Conservation (phyloP, 1,140 invertebrate species). For the Protaetia brevitarsis region DNA sequence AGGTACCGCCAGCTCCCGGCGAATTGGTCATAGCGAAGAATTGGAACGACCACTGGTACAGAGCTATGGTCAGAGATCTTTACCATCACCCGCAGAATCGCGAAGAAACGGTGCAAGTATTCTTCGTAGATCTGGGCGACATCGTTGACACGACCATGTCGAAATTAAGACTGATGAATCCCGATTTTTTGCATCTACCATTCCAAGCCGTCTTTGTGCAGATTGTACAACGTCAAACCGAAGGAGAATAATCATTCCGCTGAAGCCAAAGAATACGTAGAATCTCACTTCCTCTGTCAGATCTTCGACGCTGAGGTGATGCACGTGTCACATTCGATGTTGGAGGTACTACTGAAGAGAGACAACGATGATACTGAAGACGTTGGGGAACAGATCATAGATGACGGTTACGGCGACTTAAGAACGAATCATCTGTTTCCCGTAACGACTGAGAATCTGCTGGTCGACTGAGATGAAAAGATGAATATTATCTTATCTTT, state of each 20-base stretch:
- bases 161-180: not conserved
- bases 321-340: not conserved
- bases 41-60: slow-evolving; percentile 24
- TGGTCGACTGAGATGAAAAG: slow-evolving; percentile 14
- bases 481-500: too few relatives aligned
- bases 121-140: not conserved
- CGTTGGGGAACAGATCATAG: slow-evolving; percentile 7
- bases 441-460: not conserved
- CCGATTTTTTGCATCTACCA: not conserved
- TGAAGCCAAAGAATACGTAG: not conserved
- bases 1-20: slow-evolving; percentile 14
- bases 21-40: slow-evolving; percentile 28
- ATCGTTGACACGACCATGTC: not conserved
- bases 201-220: slow-evolving; percentile 3
- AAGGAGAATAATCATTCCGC: not conserved
- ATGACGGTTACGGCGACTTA: not conserved
- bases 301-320: slow-evolving; percentile 4
- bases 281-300: slow-evolving; percentile 12
- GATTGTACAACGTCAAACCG: slow-evolving; percentile 1
- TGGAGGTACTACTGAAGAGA: slow-evolving; percentile 15
- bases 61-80: slow-evolving; percentile 16
- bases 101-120: not conserved
- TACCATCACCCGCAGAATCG: not conserved
- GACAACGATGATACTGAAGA: not conserved
- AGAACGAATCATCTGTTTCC: not conserved